These are phyloP conservation scores for Trichogramma pretiosum DNA, from an alignment of 1,140 invertebrate genomes.

Conservation along the genomic window DNA sequence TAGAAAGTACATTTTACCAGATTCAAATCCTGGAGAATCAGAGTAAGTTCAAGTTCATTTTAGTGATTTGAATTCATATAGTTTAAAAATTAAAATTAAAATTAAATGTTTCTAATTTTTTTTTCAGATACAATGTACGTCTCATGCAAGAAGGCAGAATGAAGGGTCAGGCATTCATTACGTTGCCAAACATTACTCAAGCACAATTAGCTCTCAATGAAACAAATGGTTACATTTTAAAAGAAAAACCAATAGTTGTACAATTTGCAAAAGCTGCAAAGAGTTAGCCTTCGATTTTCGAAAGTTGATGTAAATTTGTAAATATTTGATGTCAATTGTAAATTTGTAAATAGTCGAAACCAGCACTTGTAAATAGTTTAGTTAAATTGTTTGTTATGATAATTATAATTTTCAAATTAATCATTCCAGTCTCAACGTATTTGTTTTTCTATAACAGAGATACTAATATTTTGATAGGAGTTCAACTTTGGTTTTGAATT, in stretches of 20 bases:
- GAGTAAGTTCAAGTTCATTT: constrained; percentile 42
- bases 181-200: constrained; percentile 60
- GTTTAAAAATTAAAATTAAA: constrained; percentile 4
- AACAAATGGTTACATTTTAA: constrained; percentile 82
- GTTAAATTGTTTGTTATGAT: too few species aligned
- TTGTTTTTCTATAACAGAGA: too few species aligned
- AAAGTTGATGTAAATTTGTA: too few species aligned
- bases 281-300: too few species aligned
- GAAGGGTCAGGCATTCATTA: constrained; percentile 93
- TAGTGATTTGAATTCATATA: constrained; percentile 4
- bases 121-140: constrained; percentile 63
- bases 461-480: too few species aligned
- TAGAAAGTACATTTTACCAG: constrained; percentile 54
- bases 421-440: too few species aligned
- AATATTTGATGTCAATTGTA: too few species aligned
- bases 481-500: too few species aligned
- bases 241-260: constrained; percentile 84
- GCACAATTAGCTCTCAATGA: constrained; percentile 70
- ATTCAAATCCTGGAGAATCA: constrained; percentile 43
- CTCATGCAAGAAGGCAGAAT: constrained; percentile 91
- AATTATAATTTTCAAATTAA: too few species aligned
- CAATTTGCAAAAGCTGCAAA: constrained; percentile 77
- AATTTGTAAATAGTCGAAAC: too few species aligned
- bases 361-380: too few species aligned
- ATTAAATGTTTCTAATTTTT: constrained; percentile 11